phyloP scores from a whole-genome alignment of 2,797 vertebrate genomes.

The Lacerta bilineata region DNA sequence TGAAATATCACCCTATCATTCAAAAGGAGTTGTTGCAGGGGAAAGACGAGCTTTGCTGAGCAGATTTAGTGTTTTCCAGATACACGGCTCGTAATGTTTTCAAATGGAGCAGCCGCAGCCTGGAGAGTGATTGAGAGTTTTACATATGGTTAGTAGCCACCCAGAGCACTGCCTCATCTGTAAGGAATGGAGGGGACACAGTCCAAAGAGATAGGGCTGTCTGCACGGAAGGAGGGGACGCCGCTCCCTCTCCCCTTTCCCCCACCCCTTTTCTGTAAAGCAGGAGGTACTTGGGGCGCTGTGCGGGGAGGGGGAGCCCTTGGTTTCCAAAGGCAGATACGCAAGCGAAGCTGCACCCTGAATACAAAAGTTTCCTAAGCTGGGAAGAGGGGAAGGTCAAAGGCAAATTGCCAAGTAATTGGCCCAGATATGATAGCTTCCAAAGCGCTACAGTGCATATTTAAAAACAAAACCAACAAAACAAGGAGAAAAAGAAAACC shows the following conservation, averaged over 20 bases:
- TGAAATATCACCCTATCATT: constrained; percentile 58
- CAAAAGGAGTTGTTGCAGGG: constrained; percentile 66
- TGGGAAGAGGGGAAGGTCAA: not conserved
- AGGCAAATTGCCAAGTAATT: not conserved
- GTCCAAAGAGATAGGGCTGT: not conserved
- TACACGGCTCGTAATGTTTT: constrained; percentile 73
- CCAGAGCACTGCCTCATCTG: constrained; percentile 33
- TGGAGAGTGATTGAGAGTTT: constrained; percentile 59
- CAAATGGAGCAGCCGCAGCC: constrained; percentile 62
- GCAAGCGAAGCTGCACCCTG: not conserved
- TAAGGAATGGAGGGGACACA: not conserved
- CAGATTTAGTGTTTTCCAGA: constrained; percentile 74
- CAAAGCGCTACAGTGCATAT: not conserved
- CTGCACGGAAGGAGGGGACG: accelerated
- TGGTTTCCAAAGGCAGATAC: not conserved
- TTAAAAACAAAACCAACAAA: not conserved
- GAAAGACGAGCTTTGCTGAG: constrained; percentile 68
- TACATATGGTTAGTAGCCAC: constrained; percentile 51
- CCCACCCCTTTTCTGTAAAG: not conserved
- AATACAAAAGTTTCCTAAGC: not conserved
- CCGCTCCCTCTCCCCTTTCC: accelerated
- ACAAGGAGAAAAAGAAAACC: not conserved
- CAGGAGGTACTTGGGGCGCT: not conserved
- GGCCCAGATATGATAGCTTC: not conserved
- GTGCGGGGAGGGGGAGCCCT: not conserved